These are phyloP conservation scores for Ridgeia piscesae DNA, from an alignment of 1,140 invertebrate species.

Conservation along the genomic window DNA sequence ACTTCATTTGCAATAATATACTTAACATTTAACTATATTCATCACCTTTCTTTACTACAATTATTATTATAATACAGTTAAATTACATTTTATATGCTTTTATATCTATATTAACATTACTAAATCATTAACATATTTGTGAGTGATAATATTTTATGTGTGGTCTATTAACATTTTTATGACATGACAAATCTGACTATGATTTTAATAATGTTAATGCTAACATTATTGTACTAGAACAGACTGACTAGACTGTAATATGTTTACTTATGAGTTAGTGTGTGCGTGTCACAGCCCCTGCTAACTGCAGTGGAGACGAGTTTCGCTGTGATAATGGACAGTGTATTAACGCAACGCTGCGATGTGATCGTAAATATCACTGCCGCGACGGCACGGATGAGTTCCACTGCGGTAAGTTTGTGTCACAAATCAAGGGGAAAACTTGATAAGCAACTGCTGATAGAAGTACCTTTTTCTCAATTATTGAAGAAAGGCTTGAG, in stretches of 20 bases:
- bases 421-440: neutral
- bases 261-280: neutral
- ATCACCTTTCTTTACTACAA: neutral
- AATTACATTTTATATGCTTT: neutral
- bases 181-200: neutral
- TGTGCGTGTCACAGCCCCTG: slow-evolving; percentile 56
- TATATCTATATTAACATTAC: neutral
- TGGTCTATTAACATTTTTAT: neutral
- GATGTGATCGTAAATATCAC: slow-evolving; percentile 84
- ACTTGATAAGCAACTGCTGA: neutral
- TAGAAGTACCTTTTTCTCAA: too few species aligned
- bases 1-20: neutral
- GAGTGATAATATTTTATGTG: neutral
- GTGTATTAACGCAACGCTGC: slow-evolving; percentile 87
- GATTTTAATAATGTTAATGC: neutral
- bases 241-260: neutral
- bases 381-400: slow-evolving; percentile 66
- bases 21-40: neutral
- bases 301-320: neutral
- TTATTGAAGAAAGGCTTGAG: too few species aligned
- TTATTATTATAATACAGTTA: too few species aligned
- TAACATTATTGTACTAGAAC: neutral
- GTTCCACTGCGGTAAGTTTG: slow-evolving; percentile 7
- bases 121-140: neutral
- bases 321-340: slow-evolving; percentile 51